Base-by-base conservation (phyloP, 92 coral and sea anemone genomes). In the Phenganax stokvisi region DNA sequence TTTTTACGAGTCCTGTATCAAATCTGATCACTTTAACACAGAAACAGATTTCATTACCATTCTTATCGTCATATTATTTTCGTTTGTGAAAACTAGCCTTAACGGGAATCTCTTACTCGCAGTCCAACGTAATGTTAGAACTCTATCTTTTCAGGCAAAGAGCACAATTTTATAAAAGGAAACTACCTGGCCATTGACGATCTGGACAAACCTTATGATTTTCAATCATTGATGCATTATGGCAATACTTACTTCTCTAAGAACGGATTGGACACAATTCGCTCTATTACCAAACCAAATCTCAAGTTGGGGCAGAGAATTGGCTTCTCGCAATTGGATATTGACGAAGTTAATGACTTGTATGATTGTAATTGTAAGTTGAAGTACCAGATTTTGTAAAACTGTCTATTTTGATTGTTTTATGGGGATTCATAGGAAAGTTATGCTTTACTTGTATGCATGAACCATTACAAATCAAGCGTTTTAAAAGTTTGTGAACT, bases 161-260 rank as follows among this genome's bases (percentile, higher is more conserved):
- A 81, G 27, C 88, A 87, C 84, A 91, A 93, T 81, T 93, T 93
- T 47, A 87, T 77, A 76, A 93, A 91, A 68, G 85, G 89, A 83
- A 80, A 83, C 47, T 89, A 89, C 10, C 86, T 87, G 57, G 76
- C 51, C 60, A 61, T 91, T 17, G 97, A 93, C 82, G 71, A 86
- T 0, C 86, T 86, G 8, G 82, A 86, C 56, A 88, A 91, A 6
- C 92, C 98, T 0, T 93, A 93, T 54, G 98, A 93, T 73, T 91
- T 88, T 73, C 87, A 89, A 72, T 89, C 93, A 79, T 80, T 91
- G 57, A 93, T 93, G 98, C 97, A 93, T 76, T 93, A 93, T 79
- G 93, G 97, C 6, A 83, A 82, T 44, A 83, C 85, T 25, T 80
- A 84, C 66, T 93, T 91, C 85, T 89, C 97, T 31, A 93, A 88